Percentiles rank a stretch among this genome's conserved stretches.
These are phyloP conservation scores for Mus pahari DNA, from an alignment of 2,113 vertebrate species.

Conservation along the genomic window DNA sequence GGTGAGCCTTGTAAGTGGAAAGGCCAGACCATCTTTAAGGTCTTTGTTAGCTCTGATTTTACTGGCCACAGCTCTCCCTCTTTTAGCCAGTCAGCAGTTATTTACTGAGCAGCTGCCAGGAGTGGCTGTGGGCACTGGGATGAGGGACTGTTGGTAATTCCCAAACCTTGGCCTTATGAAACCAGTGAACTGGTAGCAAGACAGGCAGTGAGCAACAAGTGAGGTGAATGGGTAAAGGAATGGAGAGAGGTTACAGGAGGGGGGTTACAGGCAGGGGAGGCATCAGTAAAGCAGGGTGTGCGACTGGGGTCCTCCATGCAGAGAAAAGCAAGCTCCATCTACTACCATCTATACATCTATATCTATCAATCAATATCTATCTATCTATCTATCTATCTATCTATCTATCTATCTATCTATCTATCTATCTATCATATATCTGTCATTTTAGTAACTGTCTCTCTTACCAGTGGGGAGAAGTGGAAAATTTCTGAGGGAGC, in stretches of 20 bases:
- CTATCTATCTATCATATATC: no score
- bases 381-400: background rate
- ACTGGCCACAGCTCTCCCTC: background rate
- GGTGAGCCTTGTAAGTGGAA: no score
- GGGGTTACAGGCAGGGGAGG: background rate
- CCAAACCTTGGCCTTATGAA: background rate
- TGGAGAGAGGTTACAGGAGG: background rate
- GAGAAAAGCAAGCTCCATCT: background rate
- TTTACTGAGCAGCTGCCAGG: background rate
- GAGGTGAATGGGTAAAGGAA: no score
- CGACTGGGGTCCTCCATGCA: accelerated
- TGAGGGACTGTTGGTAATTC: background rate
- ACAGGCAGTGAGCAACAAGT: background rate
- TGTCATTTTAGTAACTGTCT: background rate
- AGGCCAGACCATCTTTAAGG: background rate
- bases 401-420: background rate
- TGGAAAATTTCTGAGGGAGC: background rate
- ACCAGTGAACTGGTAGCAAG: background rate
- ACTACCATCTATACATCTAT: background rate
- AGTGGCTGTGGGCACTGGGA: background rate
- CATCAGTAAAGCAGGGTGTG: no score
- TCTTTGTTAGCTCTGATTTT: background rate
- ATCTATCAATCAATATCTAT: background rate
- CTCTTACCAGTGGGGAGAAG: background rate
- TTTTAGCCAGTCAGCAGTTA: background rate